Percentiles rank a stretch among this genome's conserved stretches.
phyloP scores from a whole-genome alignment of 2,113 vertebrate species.

The Tenebrosternarchus preto region DNA sequence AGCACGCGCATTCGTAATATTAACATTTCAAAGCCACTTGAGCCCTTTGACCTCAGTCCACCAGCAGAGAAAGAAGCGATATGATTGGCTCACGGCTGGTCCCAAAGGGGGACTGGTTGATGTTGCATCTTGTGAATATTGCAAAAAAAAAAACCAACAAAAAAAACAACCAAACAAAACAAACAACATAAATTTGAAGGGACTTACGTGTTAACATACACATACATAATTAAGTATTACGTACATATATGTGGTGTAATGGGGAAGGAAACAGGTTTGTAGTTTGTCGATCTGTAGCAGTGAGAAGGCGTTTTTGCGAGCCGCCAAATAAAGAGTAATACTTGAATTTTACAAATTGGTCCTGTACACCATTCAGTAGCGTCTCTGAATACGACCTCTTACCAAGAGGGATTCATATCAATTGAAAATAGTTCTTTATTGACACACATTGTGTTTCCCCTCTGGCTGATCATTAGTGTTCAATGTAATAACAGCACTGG shows the following conservation, averaged over 20 bases:
- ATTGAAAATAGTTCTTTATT: slow-evolving; percentile 79
- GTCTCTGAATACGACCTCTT: slow-evolving; percentile 49
- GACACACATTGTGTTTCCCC: slow-evolving; percentile 76
- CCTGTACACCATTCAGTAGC: slow-evolving; percentile 79
- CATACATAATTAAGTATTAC: slow-evolving; percentile 77
- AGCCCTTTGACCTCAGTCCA: slow-evolving; percentile 71
- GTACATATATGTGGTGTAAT: slow-evolving; percentile 76
- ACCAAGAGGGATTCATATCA: slow-evolving; percentile 56
- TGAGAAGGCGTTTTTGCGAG: slow-evolving; percentile 85
- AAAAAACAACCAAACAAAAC: too few relatives aligned
- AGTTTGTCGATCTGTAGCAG: slow-evolving; percentile 76
- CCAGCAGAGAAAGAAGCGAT: slow-evolving; percentile 64
- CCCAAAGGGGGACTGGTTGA: slow-evolving; percentile 64
- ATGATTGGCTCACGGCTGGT: slow-evolving; percentile 57
- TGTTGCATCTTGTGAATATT: slow-evolving; percentile 73
- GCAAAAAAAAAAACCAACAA: slow-evolving; percentile 70
- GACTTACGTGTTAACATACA: slow-evolving; percentile 71
- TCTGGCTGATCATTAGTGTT: slow-evolving; percentile 62
- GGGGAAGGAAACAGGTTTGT: slow-evolving; percentile 70
- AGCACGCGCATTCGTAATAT: slow-evolving; percentile 60
- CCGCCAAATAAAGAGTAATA: slow-evolving; percentile 80
- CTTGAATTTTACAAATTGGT: slow-evolving; percentile 79
- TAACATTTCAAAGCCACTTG: slow-evolving; percentile 50
- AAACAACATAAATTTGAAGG: slow-evolving; percentile 37
- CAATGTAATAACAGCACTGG: slow-evolving; percentile 48